Conservation (phyloP, 2,113 vertebrate species). For the Cyanoliseus patagonus region DNA sequence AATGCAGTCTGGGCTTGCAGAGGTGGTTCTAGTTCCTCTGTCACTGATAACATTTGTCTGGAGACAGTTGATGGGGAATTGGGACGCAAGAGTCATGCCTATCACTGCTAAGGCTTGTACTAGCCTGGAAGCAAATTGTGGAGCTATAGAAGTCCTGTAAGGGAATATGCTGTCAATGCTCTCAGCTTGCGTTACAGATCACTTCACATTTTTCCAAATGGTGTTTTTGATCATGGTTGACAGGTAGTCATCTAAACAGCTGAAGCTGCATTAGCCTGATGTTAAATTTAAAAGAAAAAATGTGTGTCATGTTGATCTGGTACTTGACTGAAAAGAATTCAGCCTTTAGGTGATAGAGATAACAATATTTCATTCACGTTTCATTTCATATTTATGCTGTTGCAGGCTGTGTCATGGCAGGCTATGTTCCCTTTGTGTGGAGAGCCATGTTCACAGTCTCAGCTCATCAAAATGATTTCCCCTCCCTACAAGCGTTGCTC, state of each 20-base stretch:
- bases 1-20: background rate
- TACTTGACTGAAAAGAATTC: constrained; percentile 14
- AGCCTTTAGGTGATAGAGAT: constrained; percentile 3
- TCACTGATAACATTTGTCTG: background rate
- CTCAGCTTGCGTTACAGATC: background rate
- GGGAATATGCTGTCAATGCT: background rate
- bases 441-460: constrained; percentile 34
- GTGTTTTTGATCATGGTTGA: constrained; percentile 11
- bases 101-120: background rate
- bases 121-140: background rate
- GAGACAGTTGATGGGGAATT: background rate
- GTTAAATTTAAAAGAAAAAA: constrained; percentile 38
- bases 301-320: background rate
- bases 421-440: constrained; percentile 12
- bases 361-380: constrained; percentile 17
- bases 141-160: background rate
- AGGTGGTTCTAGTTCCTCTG: background rate
- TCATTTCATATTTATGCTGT: background rate
- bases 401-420: background rate
- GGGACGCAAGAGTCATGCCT: background rate
- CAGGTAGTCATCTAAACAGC: constrained; percentile 37
- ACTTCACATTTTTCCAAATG: background rate
- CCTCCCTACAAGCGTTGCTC: constrained; percentile 23
- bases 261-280: constrained; percentile 3
- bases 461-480: constrained; percentile 52